Evolutionary conservation across 1,140 invertebrate genomes (phyloP).

Genomic region (Dinothrombium tinctorium): DNA sequence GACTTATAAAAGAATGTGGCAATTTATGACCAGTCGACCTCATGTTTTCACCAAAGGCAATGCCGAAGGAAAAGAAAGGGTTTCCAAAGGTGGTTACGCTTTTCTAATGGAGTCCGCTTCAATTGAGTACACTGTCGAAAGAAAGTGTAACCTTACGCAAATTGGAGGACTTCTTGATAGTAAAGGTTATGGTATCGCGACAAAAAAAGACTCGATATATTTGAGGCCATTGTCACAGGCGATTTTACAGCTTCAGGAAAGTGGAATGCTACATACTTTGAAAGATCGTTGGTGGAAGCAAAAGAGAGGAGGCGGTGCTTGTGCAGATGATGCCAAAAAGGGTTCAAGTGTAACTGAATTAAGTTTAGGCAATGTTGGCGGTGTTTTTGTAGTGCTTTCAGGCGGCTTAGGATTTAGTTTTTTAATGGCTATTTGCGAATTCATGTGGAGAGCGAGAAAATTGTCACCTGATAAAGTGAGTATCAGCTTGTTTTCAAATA

Average conservation of each 20-base stretch:
- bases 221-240: slow-evolving; percentile 19
- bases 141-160: slow-evolving; percentile 92
- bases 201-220: slow-evolving; percentile 14
- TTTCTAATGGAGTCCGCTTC: slow-evolving; percentile 90
- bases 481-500: not conserved
- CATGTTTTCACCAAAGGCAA: slow-evolving; percentile 53
- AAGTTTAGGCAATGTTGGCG: slow-evolving; percentile 22
- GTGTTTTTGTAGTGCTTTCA: slow-evolving; percentile 28
- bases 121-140: slow-evolving; percentile 79
- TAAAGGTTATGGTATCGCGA: slow-evolving; percentile 33
- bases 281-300: slow-evolving; percentile 22
- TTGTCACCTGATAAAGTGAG: slow-evolving; percentile 3
- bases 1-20: slow-evolving; percentile 51
- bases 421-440: slow-evolving; percentile 14
- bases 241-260: slow-evolving; percentile 24
- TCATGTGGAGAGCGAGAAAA: slow-evolving; percentile 14
- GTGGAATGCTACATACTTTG: slow-evolving; percentile 21
- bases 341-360: slow-evolving; percentile 14
- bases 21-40: slow-evolving; percentile 51
- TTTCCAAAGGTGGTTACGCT: slow-evolving; percentile 40
- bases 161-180: slow-evolving; percentile 82
- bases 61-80: slow-evolving; percentile 61
- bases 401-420: slow-evolving; percentile 21
- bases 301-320: slow-evolving; percentile 15
- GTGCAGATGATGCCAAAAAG: slow-evolving; percentile 14